phyloP scores from a whole-genome alignment of 2,797 vertebrate genomes.

The Aphelocoma californica region DNA sequence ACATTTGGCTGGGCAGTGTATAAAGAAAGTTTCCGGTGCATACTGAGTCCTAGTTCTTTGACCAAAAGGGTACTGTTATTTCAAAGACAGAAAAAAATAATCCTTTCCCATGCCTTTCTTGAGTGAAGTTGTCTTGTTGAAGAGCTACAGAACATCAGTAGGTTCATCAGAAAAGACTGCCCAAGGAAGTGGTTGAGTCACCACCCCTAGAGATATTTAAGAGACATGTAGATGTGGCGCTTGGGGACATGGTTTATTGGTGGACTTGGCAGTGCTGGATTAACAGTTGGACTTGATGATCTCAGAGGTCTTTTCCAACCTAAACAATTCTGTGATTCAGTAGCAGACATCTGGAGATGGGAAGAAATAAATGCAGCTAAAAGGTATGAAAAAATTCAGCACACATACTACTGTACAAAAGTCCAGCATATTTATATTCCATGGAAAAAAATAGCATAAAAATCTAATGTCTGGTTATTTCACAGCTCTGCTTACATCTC shows the following conservation, averaged over 20 bases:
- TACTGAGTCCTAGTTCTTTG: background rate
- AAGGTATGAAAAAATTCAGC: background rate
- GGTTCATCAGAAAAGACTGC: background rate
- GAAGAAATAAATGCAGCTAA: background rate
- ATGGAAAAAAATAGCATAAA: background rate
- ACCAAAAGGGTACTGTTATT: background rate
- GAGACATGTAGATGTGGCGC: rapidly evolving
- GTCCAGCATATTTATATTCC: background rate
- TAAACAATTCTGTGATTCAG: background rate
- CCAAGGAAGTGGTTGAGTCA: background rate
- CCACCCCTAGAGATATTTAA: background rate
- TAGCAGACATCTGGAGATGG: background rate
- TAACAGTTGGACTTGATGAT: background rate
- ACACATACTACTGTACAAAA: background rate
- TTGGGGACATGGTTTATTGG: background rate
- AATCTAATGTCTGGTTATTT: background rate
- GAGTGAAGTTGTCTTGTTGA: background rate
- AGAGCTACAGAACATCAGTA: background rate
- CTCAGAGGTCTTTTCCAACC: background rate
- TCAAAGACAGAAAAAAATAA: background rate
- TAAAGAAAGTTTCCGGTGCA: rapidly evolving
- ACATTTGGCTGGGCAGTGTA: background rate
- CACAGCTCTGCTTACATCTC: background rate
- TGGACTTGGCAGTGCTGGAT: background rate
- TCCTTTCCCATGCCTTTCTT: background rate